A percentile compares a stretch with the other conserved stretches of the same genome.
phyloP scores from a whole-genome alignment of 2,888 invertebrate genomes.

The Dynastes maya region DNA sequence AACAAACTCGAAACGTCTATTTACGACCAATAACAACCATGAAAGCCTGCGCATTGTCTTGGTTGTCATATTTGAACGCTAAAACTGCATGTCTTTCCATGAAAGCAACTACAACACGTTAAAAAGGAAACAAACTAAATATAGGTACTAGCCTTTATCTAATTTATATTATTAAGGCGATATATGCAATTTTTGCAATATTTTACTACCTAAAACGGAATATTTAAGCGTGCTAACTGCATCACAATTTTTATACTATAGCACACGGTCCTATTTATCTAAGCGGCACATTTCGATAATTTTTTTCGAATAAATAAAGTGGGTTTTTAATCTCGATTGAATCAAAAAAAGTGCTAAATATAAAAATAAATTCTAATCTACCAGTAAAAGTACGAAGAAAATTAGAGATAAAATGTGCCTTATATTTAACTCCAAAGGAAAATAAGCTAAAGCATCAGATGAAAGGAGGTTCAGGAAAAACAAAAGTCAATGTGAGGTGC shows the following conservation, averaged over 20 bases:
- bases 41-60: no score
- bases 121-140: not conserved
- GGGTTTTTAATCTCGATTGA: not conserved
- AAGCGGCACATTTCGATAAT: constrained; percentile 26
- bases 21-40: no score
- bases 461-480: no score
- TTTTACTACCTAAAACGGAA: constrained; percentile 3
- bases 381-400: constrained; percentile 2
- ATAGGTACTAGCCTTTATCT: not conserved
- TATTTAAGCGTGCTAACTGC: constrained; percentile 10
- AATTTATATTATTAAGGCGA: not conserved
- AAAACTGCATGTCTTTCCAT: not conserved
- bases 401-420: constrained; percentile 25
- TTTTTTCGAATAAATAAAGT: constrained; percentile 18
- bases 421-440: not conserved
- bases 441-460: no score
- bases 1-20: no score
- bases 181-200: constrained; percentile 30
- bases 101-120: constrained; percentile 3
- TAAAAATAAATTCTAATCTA: not conserved
- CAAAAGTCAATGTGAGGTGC: constrained; percentile 3
- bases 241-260: constrained; percentile 26
- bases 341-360: not conserved
- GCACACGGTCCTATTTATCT: constrained; percentile 1
- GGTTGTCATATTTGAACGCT: no score